These are phyloP conservation scores for Amphilophus citrinellus DNA, from an alignment of 2,113 vertebrate genomes.

Conservation along the genomic window DNA sequence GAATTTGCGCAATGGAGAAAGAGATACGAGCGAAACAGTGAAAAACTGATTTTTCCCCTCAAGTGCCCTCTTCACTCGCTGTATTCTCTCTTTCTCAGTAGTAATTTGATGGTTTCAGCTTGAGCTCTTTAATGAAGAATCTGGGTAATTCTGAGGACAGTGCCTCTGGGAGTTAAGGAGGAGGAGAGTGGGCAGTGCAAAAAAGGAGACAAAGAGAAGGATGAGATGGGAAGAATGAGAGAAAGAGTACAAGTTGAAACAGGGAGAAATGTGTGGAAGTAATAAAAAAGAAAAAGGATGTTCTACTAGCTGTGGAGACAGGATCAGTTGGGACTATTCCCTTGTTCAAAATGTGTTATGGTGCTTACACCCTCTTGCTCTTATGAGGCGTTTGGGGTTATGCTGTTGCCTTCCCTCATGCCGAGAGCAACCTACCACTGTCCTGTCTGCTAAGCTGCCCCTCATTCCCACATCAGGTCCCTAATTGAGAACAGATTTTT, in stretches of 20 bases:
- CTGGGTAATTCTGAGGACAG: slow-evolving; percentile 71
- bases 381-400: not conserved
- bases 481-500: slow-evolving; percentile 61
- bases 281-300: slow-evolving; percentile 15
- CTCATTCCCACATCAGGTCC: slow-evolving; percentile 45
- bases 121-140: slow-evolving; percentile 72
- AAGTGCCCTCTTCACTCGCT: slow-evolving; percentile 17
- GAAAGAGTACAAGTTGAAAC: slow-evolving; percentile 43
- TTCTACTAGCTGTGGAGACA: slow-evolving; percentile 24
- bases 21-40: slow-evolving; percentile 14
- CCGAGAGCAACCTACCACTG: slow-evolving; percentile 41
- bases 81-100: slow-evolving; percentile 41
- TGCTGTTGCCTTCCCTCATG: slow-evolving; percentile 18
- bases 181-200: slow-evolving; percentile 27
- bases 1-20: slow-evolving; percentile 25
- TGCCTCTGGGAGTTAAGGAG: slow-evolving; percentile 53
- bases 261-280: slow-evolving; percentile 19
- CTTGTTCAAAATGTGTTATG: not conserved
- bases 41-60: slow-evolving; percentile 40
- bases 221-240: slow-evolving; percentile 31
- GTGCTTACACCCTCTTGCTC: not conserved
- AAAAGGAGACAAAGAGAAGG: slow-evolving; percentile 25
- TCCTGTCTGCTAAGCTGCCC: slow-evolving; percentile 36
- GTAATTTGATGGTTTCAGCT: slow-evolving; percentile 70
- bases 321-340: slow-evolving; percentile 27